These are phyloP conservation scores for Forbesichthys agassizii DNA, from an alignment of 2,113 vertebrate genomes.

Conservation along the genomic window DNA sequence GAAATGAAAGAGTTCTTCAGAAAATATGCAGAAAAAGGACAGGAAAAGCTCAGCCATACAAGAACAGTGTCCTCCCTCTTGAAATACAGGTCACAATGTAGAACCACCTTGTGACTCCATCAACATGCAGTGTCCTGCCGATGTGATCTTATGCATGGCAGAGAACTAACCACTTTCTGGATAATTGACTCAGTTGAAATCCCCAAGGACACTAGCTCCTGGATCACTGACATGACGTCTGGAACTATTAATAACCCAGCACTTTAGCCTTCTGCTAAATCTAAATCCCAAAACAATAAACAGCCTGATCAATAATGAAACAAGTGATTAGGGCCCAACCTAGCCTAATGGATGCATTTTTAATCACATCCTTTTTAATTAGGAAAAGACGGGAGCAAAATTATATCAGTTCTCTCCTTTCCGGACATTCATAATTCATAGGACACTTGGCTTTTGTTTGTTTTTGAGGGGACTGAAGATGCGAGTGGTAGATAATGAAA, in stretches of 20 bases:
- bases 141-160: slow-evolving; percentile 3
- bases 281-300: slow-evolving; percentile 50
- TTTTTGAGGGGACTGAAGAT: slow-evolving; percentile 22
- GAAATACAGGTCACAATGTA: too few relatives aligned
- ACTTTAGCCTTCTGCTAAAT: not conserved
- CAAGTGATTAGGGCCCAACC: slow-evolving; percentile 53
- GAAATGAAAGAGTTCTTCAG: too few relatives aligned
- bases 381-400: slow-evolving; percentile 39
- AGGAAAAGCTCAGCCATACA: too few relatives aligned
- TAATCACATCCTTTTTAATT: slow-evolving; percentile 59
- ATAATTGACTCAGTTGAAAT: not conserved
- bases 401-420: slow-evolving; percentile 33
- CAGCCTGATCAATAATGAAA: slow-evolving; percentile 63
- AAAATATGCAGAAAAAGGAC: too few relatives aligned
- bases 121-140: not conserved
- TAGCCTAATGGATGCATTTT: slow-evolving; percentile 58
- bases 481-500: slow-evolving; percentile 29
- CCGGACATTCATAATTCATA: slow-evolving; percentile 58
- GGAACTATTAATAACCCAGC: slow-evolving; percentile 6
- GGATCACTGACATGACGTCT: not conserved
- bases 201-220: not conserved
- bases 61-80: too few relatives aligned
- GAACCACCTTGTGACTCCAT: not conserved
- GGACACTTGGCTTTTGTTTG: slow-evolving; percentile 34
- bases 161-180: not conserved